Percentiles rank a stretch among this genome's conserved stretches.
These are phyloP conservation scores for Eremophila alpestris DNA, from an alignment of 2,797 vertebrate genomes.

Conservation along the genomic window DNA sequence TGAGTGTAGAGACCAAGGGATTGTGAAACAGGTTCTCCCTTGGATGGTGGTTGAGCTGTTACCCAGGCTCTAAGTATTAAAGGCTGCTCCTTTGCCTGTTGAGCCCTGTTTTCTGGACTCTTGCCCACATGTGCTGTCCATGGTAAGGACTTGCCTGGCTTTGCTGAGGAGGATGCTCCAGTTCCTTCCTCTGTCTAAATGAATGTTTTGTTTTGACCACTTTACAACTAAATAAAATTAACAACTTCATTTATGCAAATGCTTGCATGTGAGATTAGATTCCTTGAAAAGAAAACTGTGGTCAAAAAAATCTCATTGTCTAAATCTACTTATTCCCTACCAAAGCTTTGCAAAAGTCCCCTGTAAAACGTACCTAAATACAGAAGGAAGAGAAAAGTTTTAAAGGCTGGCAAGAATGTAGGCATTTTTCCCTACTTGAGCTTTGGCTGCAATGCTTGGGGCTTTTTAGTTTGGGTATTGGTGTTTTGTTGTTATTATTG, in stretches of 20 bases:
- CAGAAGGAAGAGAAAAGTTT: not conserved
- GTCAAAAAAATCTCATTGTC: not conserved
- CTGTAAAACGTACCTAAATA: not conserved
- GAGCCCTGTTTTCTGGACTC: not conserved
- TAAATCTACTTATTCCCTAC: not conserved
- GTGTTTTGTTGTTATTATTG: not conserved
- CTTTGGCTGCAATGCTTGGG: not conserved
- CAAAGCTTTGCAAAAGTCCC: not conserved
- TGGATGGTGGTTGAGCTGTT: not conserved
- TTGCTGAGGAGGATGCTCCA: not conserved
- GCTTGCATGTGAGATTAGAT: not conserved
- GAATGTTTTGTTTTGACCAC: not conserved
- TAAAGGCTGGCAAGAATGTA: not conserved
- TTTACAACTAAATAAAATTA: not conserved
- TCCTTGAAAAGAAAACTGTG: not conserved
- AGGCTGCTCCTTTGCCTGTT: not conserved
- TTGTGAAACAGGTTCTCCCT: not conserved
- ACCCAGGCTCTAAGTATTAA: not conserved
- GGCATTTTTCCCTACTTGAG: not conserved
- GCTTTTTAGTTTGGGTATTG: rapidly evolving
- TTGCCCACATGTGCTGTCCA: not conserved
- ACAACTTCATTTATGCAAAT: not conserved
- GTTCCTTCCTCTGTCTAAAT: not conserved
- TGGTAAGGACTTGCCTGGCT: not conserved
- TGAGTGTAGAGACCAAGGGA: not conserved